These are phyloP conservation scores for Euwallacea similis DNA, from an alignment of 1,140 invertebrate genomes.

Conservation along the genomic window DNA sequence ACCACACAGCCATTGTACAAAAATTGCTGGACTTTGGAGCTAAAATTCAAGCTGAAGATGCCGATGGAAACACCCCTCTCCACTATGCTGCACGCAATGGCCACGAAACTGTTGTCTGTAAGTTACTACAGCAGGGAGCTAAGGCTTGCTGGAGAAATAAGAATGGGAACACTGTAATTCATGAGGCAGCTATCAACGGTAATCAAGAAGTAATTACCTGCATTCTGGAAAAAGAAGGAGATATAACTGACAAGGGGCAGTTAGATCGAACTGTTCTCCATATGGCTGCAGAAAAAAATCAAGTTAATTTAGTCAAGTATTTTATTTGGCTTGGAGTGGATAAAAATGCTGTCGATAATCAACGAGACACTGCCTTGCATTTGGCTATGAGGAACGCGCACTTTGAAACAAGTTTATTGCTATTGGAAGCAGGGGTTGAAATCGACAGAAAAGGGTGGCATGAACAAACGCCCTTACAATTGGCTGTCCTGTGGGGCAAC, in stretches of 20 bases:
- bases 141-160: not conserved
- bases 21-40: not conserved
- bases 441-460: not conserved
- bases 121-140: not conserved
- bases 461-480: slow-evolving; percentile 6
- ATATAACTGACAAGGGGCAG: not conserved
- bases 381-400: not conserved
- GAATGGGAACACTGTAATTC: not conserved
- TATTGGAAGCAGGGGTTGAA: slow-evolving; percentile 4
- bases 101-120: not conserved
- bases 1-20: not conserved
- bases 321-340: not conserved
- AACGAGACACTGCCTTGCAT: slow-evolving; percentile 8
- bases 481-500: not conserved
- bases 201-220: not conserved
- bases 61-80: not conserved
- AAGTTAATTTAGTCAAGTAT: not conserved
- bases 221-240: not conserved
- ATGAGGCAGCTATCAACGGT: not conserved
- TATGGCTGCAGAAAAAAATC: slow-evolving; percentile 12
- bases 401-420: not conserved
- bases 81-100: not conserved
- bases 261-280: slow-evolving; percentile 9
- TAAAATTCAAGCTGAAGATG: not conserved
- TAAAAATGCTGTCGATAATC: not conserved